Evolutionary conservation across 2,113 vertebrate genomes (phyloP).

Genomic region (Boleophthalmus pectinirostris): DNA sequence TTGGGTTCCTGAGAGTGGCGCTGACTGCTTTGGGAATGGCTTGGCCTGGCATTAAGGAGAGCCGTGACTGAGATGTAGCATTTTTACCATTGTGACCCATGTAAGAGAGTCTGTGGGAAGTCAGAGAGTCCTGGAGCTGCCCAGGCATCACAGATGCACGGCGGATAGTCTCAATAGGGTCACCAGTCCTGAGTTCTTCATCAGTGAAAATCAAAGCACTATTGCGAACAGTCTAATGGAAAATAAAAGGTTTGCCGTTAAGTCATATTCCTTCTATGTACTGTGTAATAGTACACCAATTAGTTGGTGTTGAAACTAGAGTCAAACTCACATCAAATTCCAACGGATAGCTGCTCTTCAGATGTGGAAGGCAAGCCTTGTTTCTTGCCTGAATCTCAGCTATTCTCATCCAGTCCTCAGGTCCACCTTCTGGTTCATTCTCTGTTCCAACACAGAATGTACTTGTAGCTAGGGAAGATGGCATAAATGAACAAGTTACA

Average conservation of each 20-base stretch:
- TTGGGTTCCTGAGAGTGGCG: constrained; percentile 43
- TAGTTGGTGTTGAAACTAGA: background rate
- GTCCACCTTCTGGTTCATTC: constrained; percentile 85
- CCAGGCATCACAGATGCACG: constrained; percentile 84
- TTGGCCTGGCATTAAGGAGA: constrained; percentile 82
- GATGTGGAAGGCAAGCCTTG: constrained; percentile 82
- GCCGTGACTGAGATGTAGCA: constrained; percentile 28
- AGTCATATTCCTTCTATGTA: background rate
- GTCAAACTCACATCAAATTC: constrained; percentile 82
- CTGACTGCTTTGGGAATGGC: constrained; percentile 37
- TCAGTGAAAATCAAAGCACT: constrained; percentile 78
- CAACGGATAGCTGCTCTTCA: constrained; percentile 91
- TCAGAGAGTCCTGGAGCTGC: constrained; percentile 74
- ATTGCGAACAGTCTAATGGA: constrained; percentile 73
- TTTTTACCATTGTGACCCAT: constrained; percentile 60
- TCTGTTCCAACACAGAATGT: constrained; percentile 80
- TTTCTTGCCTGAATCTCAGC: constrained; percentile 91
- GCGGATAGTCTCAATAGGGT: constrained; percentile 86
- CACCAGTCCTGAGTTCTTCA: constrained; percentile 86
- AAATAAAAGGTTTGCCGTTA: background rate
- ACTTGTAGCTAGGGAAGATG: constrained; percentile 52
- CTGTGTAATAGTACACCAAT: background rate
- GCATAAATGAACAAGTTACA: background rate
- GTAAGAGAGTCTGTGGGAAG: constrained; percentile 74
- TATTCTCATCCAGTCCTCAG: constrained; percentile 90